Evolutionary conservation across 2,113 vertebrate genomes (phyloP), one percentile per base, ranked within the genome.

Genomic region (Gorsachius goisagi): DNA sequence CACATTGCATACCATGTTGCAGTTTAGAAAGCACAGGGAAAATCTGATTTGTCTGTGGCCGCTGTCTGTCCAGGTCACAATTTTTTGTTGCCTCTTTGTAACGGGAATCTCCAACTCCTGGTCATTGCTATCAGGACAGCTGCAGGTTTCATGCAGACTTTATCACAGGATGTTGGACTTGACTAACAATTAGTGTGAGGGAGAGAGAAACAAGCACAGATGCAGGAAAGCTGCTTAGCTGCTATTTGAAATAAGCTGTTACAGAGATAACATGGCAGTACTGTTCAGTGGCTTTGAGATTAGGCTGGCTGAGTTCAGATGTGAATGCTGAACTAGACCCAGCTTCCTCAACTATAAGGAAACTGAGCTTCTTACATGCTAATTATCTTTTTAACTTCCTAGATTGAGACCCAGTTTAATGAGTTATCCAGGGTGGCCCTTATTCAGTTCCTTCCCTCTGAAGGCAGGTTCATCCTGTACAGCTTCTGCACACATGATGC

Each of bases 391-490:
- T 71, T 71, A 90, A 89, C 85, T 95, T 93, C 88, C 45, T 39
- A 92, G 92, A 90, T 49, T 68, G 76, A 95, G 79, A 94, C 95
- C 50, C 49, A 89, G 69, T 91, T 96, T 91, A 95, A 87, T 95
- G 89, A 94, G 50, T 80, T 95, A 23, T 58, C 41, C 63, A 91
- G 93, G 81, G 84, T 96, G 94, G 96, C 89, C 94, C 83, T 93
- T 95, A 56, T 77, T 87, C 79, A 90, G 41, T 87, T 91, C 41
- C 41, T 92, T 90, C 53, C 44, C 45, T 84, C 76, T 93, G 81
- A 91, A 85, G 93, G 91, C 94, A 94, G 95, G 94, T 95, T 97
- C 84, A 94, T 93, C 94, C 94, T 97, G 95, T 93, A 83, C 64
- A 78, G 12, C 87, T 78, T 88, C 69, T 84, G 63, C 59, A 82